Evolutionary conservation across 2,113 vertebrate species (phyloP).

Genomic region (Anser brachyrhynchus): DNA sequence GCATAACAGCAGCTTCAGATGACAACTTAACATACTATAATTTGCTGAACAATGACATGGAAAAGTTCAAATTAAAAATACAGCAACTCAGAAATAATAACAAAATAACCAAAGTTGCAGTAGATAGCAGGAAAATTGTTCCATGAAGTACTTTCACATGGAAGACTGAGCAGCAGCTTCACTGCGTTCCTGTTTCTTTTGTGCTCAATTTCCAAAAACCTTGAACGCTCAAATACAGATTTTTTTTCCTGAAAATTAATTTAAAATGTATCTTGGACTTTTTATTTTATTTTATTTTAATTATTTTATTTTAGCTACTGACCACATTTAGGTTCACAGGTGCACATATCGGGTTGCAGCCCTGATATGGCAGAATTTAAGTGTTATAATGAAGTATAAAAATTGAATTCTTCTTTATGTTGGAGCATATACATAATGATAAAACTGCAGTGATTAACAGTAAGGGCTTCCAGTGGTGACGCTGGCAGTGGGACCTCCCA

Average conservation of each 20-base stretch:
- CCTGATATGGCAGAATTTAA: accelerated
- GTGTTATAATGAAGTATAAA: background rate
- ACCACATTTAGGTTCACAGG: too few species aligned
- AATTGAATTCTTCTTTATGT: background rate
- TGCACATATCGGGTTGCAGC: background rate
- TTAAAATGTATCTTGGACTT: background rate
- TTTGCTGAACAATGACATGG: background rate
- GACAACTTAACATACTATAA: background rate
- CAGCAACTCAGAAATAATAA: background rate
- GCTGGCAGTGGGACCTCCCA: background rate
- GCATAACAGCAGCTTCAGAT: accelerated
- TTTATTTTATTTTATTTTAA: background rate
- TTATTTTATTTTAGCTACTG: too few species aligned
- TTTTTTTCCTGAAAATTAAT: background rate
- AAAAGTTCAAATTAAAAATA: background rate
- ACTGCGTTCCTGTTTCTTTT: background rate
- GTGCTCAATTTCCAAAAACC: background rate
- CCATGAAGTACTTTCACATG: background rate
- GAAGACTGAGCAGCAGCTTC: background rate
- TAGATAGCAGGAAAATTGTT: background rate
- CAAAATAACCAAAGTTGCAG: background rate
- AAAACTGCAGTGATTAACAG: accelerated
- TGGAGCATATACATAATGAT: accelerated
- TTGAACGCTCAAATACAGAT: background rate
- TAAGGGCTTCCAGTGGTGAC: accelerated